Percentiles rank a stretch among this genome's conserved stretches.
phyloP scores from a whole-genome alignment of 2,113 vertebrate genomes.

The Aphelocoma coerulescens region DNA sequence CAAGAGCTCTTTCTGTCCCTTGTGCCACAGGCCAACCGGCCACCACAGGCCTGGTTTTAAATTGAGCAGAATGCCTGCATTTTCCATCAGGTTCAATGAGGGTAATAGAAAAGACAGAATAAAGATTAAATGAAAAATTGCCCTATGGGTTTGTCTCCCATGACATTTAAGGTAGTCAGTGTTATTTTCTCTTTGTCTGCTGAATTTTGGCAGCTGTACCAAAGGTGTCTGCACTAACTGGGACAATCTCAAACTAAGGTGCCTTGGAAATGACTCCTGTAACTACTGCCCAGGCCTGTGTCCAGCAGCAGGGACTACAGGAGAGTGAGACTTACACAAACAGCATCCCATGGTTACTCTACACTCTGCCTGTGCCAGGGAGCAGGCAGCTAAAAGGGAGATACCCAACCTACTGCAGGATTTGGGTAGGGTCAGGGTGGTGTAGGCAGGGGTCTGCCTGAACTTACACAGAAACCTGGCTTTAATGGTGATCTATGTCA shows the following conservation, averaged over 20 bases:
- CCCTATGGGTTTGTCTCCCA: neutral
- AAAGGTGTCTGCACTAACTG: neutral
- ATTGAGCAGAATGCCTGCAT: neutral
- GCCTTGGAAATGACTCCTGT: neutral
- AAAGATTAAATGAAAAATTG: neutral
- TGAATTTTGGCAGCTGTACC: neutral
- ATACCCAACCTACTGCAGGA: accelerated
- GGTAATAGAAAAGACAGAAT: neutral
- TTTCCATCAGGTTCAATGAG: neutral
- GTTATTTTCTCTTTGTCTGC: neutral
- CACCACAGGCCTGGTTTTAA: neutral
- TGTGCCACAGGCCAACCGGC: too few relatives aligned
- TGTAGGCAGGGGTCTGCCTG: neutral
- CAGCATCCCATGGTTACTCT: accelerated
- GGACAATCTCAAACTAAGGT: neutral
- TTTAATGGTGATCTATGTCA: neutral
- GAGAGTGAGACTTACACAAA: neutral
- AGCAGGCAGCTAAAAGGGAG: neutral
- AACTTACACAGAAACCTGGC: neutral
- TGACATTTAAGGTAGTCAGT: neutral
- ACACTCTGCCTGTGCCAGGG: neutral
- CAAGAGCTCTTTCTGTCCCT: too few relatives aligned
- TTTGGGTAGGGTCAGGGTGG: neutral
- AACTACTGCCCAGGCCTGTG: neutral
- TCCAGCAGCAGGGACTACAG: neutral